Conservation (phyloP, 2,113 vertebrate species). For the Lepus timidus region DNA sequence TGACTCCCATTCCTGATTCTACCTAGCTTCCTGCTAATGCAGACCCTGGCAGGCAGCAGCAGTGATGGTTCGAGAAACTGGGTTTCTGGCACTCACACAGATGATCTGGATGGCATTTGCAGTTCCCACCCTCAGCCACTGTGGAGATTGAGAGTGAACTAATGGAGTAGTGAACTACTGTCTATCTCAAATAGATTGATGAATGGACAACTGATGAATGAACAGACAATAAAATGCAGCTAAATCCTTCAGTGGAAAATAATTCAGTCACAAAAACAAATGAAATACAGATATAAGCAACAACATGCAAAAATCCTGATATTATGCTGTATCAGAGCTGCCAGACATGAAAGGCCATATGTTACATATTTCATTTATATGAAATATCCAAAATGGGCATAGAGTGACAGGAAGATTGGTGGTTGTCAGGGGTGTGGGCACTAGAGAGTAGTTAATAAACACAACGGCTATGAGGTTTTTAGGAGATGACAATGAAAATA, state of each 20-base stretch:
- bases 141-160: too few species aligned
- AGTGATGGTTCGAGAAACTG: too few species aligned
- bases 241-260: neutral
- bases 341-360: neutral
- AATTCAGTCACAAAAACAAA: neutral
- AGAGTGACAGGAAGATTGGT: neutral
- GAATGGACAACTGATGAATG: neutral
- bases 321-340: neutral
- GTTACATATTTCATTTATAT: neutral
- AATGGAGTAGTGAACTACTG: too few species aligned
- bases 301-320: neutral
- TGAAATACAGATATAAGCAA: neutral
- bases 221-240: neutral
- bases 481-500: neutral
- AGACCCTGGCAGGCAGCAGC: too few species aligned
- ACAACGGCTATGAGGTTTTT: neutral
- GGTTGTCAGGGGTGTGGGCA: neutral
- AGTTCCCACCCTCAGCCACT: too few species aligned
- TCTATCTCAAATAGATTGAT: too few species aligned
- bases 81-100: too few species aligned
- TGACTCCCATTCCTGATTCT: too few species aligned
- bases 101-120: too few species aligned
- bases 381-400: neutral
- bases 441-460: neutral
- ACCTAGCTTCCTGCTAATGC: too few species aligned